Base-by-base conservation (phyloP, 2,888 invertebrate genomes). In the Catocala fraxini region DNA sequence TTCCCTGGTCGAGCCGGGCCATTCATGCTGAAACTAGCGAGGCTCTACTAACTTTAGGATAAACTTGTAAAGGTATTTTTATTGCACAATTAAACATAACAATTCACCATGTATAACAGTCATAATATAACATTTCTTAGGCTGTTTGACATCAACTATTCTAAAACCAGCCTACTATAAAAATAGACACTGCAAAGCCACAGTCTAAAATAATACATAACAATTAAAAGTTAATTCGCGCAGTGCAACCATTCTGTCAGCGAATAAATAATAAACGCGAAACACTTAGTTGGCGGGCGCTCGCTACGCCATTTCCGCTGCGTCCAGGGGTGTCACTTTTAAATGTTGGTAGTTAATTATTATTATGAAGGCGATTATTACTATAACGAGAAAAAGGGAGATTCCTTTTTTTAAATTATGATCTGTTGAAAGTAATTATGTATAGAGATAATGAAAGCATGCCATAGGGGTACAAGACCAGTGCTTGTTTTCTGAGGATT, bases 191-290 rank as follows among this genome's bases (percentile, higher is more conserved):
- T 0, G 15, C 39, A 34, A 48, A 5, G 43, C 34, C 39, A 51
- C 25, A 45, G 49, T 45, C 4, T 59, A 62, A 68, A 74, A 77
- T 63, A 74, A 64, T 63, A 66, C 63, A 35, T 35, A 25, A 45
- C 45, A 70, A 70, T 77, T 74, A 67, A 77, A 77, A 77, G 63
- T 72, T 68, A 59, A 77, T 67, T 62, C 51, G 53, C 47, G 39
- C 60, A 68, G 59, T 58, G 55, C 56, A 58, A 58, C 70, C 62
- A 57, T 59, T 25, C 42, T 57, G 56, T 61, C 53, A 54, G 58
- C 65, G 47, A 61, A 57, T 69, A 74, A 77, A 77, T 75, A 77
- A 75, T 74, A 77, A 75, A 70, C 63, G 53, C 33, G 52, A 55
- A 58, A 65, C 59, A 71, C 65, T 77, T 69, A 63, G 77, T 65